Evolutionary conservation across 2,888 invertebrate species (phyloP).

Genomic region (Netelia fuscicornis): DNA sequence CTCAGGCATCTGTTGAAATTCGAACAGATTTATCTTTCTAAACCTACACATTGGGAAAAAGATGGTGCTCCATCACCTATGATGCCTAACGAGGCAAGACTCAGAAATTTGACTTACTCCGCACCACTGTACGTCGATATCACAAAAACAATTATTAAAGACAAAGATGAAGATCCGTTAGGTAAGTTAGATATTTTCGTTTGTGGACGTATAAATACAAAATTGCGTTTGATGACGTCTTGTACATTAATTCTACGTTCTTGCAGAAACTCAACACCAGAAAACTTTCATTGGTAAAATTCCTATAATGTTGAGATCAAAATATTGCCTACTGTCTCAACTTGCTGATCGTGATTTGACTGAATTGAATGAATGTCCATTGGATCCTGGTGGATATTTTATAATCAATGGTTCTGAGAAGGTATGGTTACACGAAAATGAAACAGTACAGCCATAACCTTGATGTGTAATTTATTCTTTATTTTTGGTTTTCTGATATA

Average conservation of each 20-base stretch:
- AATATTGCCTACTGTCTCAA: constrained; percentile 97
- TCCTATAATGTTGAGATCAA: constrained; percentile 99
- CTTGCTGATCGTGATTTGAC: constrained; percentile 99
- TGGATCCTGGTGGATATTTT: constrained; percentile 99
- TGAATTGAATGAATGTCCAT: constrained; percentile 99
- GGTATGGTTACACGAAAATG: constrained; percentile 81
- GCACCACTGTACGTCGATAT: constrained; percentile 99
- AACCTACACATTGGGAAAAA: constrained; percentile 99
- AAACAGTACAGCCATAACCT: background rate
- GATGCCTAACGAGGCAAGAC: constrained; percentile 99
- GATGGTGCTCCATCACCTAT: constrained; percentile 99
- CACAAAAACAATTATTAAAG: constrained; percentile 97
- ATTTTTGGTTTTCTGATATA: background rate
- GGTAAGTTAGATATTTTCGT: constrained; percentile 83
- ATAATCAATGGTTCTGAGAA: constrained; percentile 99
- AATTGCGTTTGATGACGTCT: background rate
- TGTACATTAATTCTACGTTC: constrained; percentile 16
- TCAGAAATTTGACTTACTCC: constrained; percentile 98
- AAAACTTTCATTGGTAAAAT: constrained; percentile 93
- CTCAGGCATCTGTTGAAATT: constrained; percentile 96
- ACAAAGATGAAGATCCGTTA: constrained; percentile 93
- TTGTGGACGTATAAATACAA: background rate
- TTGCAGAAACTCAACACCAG: constrained; percentile 87
- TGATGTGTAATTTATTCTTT: constrained; percentile 18
- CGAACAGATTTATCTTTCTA: constrained; percentile 99